Conservation (phyloP, 2,113 vertebrate genomes). For the Gymnorhina tibicen region DNA sequence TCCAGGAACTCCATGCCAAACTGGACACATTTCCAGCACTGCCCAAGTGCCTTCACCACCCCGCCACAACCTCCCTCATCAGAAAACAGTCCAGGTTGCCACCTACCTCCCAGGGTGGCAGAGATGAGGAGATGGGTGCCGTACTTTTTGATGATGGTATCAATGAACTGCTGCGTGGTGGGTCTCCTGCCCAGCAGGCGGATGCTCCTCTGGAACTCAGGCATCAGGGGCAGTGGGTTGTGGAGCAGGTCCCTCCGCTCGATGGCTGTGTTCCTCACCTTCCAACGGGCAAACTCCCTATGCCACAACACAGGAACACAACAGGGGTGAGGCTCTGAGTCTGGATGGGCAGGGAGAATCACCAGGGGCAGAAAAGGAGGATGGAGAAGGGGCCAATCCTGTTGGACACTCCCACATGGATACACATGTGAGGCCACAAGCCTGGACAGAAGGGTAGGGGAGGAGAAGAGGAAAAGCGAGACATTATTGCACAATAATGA, state of each 20-base stretch:
- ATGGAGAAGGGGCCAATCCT: neutral
- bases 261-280: constrained; percentile 99
- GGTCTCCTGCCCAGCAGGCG: constrained; percentile 95
- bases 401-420: neutral
- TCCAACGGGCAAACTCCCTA: constrained; percentile 99
- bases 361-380: fast-evolving
- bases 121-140: constrained; percentile 99
- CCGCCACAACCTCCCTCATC: fast-evolving
- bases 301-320: constrained; percentile 5
- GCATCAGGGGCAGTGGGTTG: constrained; percentile 95
- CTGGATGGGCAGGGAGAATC: neutral
- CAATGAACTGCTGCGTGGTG: constrained; percentile 96
- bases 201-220: constrained; percentile 96
- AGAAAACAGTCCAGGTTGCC: neutral
- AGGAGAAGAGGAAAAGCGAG: neutral
- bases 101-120: constrained; percentile 96
- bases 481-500: neutral
- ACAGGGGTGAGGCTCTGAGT: neutral
- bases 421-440: neutral
- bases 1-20: neutral
- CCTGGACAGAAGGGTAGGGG: neutral
- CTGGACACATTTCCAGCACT: no score
- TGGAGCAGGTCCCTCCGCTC: constrained; percentile 93
- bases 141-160: constrained; percentile 99
- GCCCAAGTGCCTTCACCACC: neutral